Base-by-base conservation (phyloP, 2,797 vertebrate species). In the Scomberomorus guttatus region DNA sequence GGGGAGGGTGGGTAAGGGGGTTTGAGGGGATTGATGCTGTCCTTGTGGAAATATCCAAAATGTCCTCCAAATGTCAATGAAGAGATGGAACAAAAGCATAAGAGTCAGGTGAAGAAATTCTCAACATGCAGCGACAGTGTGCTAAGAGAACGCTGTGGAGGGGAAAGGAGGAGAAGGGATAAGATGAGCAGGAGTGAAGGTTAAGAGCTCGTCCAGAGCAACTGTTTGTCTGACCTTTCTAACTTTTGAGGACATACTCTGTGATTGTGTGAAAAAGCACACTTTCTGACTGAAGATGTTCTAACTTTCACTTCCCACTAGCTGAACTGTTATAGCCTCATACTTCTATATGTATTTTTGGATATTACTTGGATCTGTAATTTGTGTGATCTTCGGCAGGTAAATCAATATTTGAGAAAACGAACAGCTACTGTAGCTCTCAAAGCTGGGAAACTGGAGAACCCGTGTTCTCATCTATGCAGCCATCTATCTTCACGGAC, bases 41-140 rank as follows among this genome's bases (percentile, higher is more conserved):
- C 93, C 92, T 95, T 87, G 88, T 92, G 93, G 91, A 94, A 93
- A 94, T 94, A 91, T 91, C 90, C 72, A 67, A 75, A 89, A 83
- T 85, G 85, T 90, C 90, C 83, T 89, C 86, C 80, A 86, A 88
- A 88, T 85, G 83, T 82, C 79, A 80, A 75, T 77, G 73, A 82
- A 65, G 82, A 85, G 68, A 76, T 52, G 78, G 57, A 72, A 56
- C 54, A 83, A 70, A 70, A 55, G 69, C 52, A 67, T n/a, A 12
- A 39, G 59, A 81, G 58, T 52, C 46, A 56, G 77, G 54, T 83
- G 68, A 77, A 77, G 67, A 87, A 84, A 67, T 27, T 61, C 72
- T 67, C 29, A 63, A n/a, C 65, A 37, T 17, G 63, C 59, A 70
- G 29, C 14, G 65, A 79, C 2, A 44, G 37, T 10, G 48, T 56